Evolutionary conservation across 2,113 vertebrate species (phyloP).

Genomic region (Ceratotherium simum): DNA sequence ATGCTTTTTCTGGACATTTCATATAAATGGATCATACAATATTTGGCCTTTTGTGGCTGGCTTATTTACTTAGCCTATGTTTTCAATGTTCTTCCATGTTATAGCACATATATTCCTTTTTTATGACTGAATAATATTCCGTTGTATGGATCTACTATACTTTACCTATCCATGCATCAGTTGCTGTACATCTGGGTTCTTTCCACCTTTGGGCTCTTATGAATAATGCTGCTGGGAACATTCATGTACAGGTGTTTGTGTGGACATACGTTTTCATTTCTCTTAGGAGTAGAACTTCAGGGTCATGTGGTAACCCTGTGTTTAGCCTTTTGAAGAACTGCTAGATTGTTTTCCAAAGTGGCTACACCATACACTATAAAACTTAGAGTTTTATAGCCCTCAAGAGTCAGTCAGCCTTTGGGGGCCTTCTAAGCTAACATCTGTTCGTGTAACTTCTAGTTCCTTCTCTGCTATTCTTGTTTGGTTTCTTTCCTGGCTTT

Average conservation of each 20-base stretch:
- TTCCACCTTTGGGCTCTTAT: not conserved
- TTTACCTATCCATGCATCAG: not conserved
- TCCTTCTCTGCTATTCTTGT: not conserved
- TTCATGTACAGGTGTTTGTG: not conserved
- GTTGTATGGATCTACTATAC: not conserved
- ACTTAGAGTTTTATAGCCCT: not conserved
- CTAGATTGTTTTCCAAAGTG: not conserved
- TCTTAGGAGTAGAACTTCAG: not conserved
- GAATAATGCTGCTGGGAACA: not conserved
- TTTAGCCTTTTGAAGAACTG: not conserved
- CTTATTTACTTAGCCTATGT: not conserved
- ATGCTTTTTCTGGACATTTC: not conserved
- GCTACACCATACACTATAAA: no score
- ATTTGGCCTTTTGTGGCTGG: not conserved
- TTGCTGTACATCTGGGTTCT: not conserved
- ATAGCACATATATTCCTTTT: not conserved
- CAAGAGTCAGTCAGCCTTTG: not conserved
- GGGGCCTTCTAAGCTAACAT: not conserved
- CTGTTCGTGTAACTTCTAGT: not conserved
- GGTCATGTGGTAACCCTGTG: not conserved
- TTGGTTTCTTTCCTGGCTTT: not conserved
- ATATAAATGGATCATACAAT: not conserved
- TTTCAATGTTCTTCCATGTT: not conserved
- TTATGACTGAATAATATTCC: not conserved
- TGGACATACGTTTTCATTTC: not conserved